Conservation (phyloP, 2,797 vertebrate species). For the Sebastes iracundus region DNA sequence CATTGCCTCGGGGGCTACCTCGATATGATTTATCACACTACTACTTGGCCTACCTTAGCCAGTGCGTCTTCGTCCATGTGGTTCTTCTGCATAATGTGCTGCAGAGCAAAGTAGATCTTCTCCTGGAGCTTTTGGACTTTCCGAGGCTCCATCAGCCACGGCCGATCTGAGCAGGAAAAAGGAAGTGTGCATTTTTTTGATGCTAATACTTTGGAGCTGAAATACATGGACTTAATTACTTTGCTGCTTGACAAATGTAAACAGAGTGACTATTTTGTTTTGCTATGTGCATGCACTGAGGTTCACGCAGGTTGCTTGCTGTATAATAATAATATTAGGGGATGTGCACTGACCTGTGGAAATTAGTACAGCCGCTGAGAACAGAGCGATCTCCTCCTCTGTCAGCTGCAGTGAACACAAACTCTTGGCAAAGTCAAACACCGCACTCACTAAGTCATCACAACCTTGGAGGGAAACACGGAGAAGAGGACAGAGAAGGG, state of each 20-base stretch:
- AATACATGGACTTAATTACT: neutral
- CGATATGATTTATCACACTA: neutral
- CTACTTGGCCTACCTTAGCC: conserved; percentile 89
- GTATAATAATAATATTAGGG: neutral
- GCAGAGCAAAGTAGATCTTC: conserved; percentile 99
- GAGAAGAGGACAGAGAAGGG: conserved; percentile 26
- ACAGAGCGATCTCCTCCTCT: conserved; percentile 98
- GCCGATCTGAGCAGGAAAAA: conserved; percentile 85
- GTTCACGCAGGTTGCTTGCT: neutral
- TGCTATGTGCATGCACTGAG: neutral
- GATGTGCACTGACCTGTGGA: conserved; percentile 90
- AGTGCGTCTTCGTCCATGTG: conserved; percentile 96
- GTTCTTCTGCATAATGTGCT: conserved; percentile 99
- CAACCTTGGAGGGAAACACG: conserved; percentile 84
- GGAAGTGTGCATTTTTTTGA: neutral
- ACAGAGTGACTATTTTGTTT: neutral
- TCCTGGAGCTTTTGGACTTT: conserved; percentile 99
- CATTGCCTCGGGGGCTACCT: neutral
- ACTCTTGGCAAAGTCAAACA: conserved; percentile 99
- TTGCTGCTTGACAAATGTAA: neutral
- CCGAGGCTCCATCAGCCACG: conserved; percentile 97
- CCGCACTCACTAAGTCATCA: conserved; percentile 96
- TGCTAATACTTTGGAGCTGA: neutral
- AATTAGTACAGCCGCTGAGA: conserved; percentile 98
- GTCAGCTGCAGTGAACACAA: conserved; percentile 97